Conservation (phyloP, 2,888 invertebrate species). For the Myopa testacea region DNA sequence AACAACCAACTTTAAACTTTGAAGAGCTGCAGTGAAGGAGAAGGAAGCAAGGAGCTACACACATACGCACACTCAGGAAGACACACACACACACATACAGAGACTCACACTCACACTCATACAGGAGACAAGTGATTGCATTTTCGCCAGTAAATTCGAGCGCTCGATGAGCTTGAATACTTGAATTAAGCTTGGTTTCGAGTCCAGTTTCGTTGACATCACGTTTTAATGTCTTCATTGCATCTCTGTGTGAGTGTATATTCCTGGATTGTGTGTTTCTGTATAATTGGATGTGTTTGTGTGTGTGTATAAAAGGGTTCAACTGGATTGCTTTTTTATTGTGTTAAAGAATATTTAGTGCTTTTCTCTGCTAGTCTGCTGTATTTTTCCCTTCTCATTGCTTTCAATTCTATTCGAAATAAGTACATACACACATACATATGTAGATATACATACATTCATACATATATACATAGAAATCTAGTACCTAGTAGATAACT, state of each 20-base stretch:
- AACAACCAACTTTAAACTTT: background rate
- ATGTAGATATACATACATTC: too few relatives aligned
- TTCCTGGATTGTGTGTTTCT: background rate
- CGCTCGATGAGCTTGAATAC: background rate
- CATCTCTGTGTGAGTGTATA: too few relatives aligned
- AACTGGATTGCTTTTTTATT: background rate
- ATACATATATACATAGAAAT: too few relatives aligned
- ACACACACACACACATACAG: conserved; percentile 4
- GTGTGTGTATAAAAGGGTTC: background rate
- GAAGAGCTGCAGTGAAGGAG: background rate
- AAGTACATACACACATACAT: too few relatives aligned
- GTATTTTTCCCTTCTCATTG: background rate
- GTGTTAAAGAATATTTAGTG: background rate
- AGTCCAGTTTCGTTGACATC: background rate
- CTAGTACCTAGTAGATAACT: too few relatives aligned
- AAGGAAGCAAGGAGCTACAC: background rate
- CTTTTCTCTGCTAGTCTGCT: background rate
- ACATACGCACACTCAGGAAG: background rate
- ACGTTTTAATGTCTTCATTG: background rate
- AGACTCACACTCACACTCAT: background rate
- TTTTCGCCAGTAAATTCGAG: background rate
- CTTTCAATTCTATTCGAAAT: too few relatives aligned
- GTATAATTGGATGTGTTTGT: background rate
- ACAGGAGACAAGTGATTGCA: conserved; percentile 19
- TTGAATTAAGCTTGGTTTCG: too few relatives aligned